Evolutionary conservation across 2,113 vertebrate species (phyloP), one percentile per base, ranked within the genome.

Genomic region (Edolisoma coerulescens): DNA sequence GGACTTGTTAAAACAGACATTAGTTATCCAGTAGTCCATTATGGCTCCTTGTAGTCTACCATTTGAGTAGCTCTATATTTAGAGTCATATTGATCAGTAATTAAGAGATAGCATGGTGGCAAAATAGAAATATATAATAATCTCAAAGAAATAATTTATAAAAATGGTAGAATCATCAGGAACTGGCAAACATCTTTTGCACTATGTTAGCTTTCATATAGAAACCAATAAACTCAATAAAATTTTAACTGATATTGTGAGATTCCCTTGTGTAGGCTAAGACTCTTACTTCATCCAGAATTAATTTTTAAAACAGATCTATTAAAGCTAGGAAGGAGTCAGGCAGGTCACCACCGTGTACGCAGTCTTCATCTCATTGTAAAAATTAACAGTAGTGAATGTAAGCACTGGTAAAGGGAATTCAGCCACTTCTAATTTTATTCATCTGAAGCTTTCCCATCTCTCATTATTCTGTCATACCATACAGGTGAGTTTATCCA

Each of bases 1-100:
- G 70, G 96, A 98, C 97, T 97, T 98, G 97, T 98, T 98, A 97
- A 98, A 97, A 97, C 96, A 97, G 93, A 94, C 97, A 98, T 98
- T 97, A 97, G 97, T 98, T 98, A 98, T 97, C 96, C 95, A 95
- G 94, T 97, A 97, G 97, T 97, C 96, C 85, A 96, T 95, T 97
- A 88, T 95, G 98, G 98, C 98, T 98, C 98, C 98, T 96, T 96
- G 90, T 92, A 97, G 98, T 98, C 98, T 98, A 93, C 96, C 52
- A 71, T 83, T 14, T 96, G 90, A 97, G 97, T 96, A 92, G 89
- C 92, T 97, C 97, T 98, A 98, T 98, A 98, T 97, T 98, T 98
- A 97, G 95, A 95, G 82, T 84, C 65, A 20, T 97, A 98, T 98
- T 96, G 98, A 98, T 98, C 95, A 93, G 94, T 94, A 96, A 91